phyloP scores from a whole-genome alignment of 1,140 invertebrate genomes.

The Anastrepha obliqua region DNA sequence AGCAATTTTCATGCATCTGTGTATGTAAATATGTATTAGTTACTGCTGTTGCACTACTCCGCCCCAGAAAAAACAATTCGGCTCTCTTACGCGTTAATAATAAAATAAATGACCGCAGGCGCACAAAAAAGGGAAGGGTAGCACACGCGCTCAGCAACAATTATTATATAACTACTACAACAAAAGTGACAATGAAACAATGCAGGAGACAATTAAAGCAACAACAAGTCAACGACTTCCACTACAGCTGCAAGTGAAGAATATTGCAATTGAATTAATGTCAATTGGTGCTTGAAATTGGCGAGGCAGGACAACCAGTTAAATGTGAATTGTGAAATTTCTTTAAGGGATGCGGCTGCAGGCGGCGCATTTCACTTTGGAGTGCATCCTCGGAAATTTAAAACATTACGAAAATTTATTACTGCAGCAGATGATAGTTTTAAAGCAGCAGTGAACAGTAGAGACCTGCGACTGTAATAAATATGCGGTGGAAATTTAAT shows the following conservation, averaged over 20 bases:
- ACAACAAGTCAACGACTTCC: not conserved
- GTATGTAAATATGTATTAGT: no score
- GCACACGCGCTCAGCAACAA: not conserved
- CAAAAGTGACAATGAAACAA: not conserved
- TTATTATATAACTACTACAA: not conserved
- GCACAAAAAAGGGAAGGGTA: not conserved
- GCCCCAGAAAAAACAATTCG: no score
- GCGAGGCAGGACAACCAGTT: not conserved
- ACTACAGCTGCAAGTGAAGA: not conserved
- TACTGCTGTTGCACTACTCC: no score
- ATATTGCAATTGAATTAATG: constrained; percentile 5
- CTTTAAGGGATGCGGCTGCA: not conserved
- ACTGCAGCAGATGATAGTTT: not conserved
- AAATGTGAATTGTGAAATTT: not conserved
- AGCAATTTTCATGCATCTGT: not conserved
- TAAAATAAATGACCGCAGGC: constrained; percentile 2
- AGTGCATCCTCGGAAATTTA: not conserved
- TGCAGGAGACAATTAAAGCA: not conserved
- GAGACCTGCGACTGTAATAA: no score
- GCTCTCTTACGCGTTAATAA: not conserved
- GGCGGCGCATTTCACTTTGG: not conserved
- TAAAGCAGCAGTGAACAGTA: not conserved
- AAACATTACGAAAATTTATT: not conserved
- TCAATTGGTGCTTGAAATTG: not conserved
- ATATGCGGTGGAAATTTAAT: no score